phyloP scores from a whole-genome alignment of 1,140 invertebrate species.

The Heterodera carotae region DNA sequence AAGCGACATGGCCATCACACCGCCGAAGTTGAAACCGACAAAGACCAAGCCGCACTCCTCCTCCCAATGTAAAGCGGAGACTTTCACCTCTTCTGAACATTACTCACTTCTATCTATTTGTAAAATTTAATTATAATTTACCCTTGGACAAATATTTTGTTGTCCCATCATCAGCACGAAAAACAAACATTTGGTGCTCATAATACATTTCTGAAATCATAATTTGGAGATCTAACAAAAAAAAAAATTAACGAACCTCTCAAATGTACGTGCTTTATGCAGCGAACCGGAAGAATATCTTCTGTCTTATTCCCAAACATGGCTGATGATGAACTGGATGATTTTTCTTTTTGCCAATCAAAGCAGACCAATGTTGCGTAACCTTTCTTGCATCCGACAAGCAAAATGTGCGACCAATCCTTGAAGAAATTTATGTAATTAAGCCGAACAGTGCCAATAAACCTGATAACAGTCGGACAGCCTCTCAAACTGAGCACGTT shows the following conservation, averaged over 20 bases:
- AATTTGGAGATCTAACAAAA: neutral
- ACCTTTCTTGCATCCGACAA: constrained; percentile 31
- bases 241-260: neutral
- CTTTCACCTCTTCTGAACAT: constrained; percentile 39
- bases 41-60: constrained; percentile 29
- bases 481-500: constrained; percentile 1
- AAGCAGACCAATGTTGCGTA: constrained; percentile 19
- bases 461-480: constrained; percentile 8
- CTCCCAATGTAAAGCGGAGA: constrained; percentile 35
- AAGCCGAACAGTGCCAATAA: neutral
- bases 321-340: neutral
- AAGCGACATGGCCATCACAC: constrained; percentile 33
- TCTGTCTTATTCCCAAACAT: neutral
- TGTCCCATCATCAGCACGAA: constrained; percentile 33
- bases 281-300: neutral
- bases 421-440: neutral
- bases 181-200: constrained; percentile 39
- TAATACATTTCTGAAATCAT: constrained; percentile 32
- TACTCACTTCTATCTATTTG: neutral
- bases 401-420: constrained; percentile 37
- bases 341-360: constrained; percentile 21
- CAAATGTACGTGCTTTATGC: constrained; percentile 22
- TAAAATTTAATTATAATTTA: neutral
- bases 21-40: constrained; percentile 42
- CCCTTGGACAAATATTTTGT: constrained; percentile 26